Conservation (phyloP, 2,113 vertebrate species). For the Herpailurus yagouaroundi region DNA sequence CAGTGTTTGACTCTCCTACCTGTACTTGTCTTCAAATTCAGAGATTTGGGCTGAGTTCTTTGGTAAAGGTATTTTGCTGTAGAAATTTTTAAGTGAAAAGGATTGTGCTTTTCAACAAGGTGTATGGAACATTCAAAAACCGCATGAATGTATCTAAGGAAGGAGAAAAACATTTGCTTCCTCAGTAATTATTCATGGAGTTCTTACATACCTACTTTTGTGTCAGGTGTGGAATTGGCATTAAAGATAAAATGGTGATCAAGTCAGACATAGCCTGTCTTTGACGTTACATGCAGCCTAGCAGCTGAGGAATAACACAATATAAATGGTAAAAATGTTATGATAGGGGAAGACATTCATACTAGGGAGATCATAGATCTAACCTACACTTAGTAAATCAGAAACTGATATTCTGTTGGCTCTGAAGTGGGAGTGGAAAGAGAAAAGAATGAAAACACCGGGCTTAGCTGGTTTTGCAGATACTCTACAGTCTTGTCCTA, state of each 20-base stretch:
- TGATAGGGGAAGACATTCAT: neutral
- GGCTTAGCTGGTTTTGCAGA: neutral
- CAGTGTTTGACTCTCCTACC: neutral
- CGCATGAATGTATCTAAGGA: neutral
- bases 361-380: neutral
- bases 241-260: neutral
- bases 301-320: neutral
- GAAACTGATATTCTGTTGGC: neutral
- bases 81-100: neutral
- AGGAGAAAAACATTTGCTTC: neutral
- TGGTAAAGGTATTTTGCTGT: neutral
- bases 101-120: neutral
- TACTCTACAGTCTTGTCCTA: neutral
- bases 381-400: neutral
- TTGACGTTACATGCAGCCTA: rapidly evolving
- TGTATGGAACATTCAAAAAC: neutral
- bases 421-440: rapidly evolving
- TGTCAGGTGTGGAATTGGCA: neutral
- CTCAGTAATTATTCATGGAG: neutral
- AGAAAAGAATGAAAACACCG: neutral
- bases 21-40: neutral
- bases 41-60: neutral
- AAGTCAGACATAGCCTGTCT: neutral
- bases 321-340: neutral
- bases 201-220: neutral